Evolutionary conservation across 2,113 vertebrate genomes (phyloP), one percentile per base, ranked within the genome.

Genomic region (Fregata magnificens): DNA sequence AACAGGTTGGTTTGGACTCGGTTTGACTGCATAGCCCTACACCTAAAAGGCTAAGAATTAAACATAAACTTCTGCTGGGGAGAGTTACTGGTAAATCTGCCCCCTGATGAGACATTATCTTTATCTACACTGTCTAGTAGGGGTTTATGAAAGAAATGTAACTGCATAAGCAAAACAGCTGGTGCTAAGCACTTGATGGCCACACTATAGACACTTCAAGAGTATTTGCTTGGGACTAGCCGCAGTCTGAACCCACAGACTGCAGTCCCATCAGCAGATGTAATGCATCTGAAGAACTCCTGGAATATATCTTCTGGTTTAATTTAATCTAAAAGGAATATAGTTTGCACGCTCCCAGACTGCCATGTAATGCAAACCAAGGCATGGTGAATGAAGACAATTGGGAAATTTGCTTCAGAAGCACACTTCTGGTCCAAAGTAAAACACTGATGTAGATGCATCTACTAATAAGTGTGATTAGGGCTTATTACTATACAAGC

Each of bases 341-440:
- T 3, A 61, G 28, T 55, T 81, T 65, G 22, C n/a, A 53, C 0
- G 1, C 36, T 83, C 22, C 32, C 81, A 52, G 71, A 61, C 34
- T 49, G 16, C 19, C 49, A 20, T 2, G 4, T 71, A 81, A 77
- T 32, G 15, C 45, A 83, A 90, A 95, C 28, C 13, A 77, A 73
- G 22, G 15, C 13, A 81, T 53, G 13, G 38, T 55, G 94, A 95
- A 92, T 84, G 25, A 95, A 77, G 59, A 31, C 63, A 92, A 70
- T 63, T 94, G 59, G 42, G 42, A 91, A 86, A 88, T 88, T 84
- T 95, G 47, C 49, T 92, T 88, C 49, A 77, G 86, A 90, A 83
- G 9, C 67, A 94, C 59, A 58, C 25, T 83, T 81, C 36, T 86
- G 16, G 16, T 50, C 45, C 69, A 29, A 93, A 83, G 67, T 17